Evolutionary conservation across 2,888 invertebrate genomes (phyloP).

Genomic region (Eledone cirrhosa): DNA sequence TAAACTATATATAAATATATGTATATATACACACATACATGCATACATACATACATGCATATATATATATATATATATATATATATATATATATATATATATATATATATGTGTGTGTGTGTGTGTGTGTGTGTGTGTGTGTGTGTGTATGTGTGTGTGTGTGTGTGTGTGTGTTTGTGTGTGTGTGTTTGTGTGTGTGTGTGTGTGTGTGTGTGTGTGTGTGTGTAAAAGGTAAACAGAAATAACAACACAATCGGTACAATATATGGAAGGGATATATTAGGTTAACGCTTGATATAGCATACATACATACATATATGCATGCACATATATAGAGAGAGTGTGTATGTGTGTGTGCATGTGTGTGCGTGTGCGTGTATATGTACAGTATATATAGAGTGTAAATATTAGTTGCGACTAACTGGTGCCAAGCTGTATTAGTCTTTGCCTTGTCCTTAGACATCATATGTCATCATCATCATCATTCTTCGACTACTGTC

Average conservation of each 20-base stretch:
- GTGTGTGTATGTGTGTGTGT: not conserved
- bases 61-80: not conserved
- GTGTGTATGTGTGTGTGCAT: not conserved
- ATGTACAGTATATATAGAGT: not conserved
- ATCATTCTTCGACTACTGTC: too few species aligned
- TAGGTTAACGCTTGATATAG: too few species aligned
- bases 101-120: not conserved
- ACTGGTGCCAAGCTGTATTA: too few species aligned
- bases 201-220: not conserved
- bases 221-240: too few species aligned
- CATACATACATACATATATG: too few species aligned
- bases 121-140: not conserved
- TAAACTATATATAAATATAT: not conserved
- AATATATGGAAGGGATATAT: too few species aligned
- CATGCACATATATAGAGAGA: not conserved
- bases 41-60: not conserved
- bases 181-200: not conserved
- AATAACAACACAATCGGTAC: too few species aligned
- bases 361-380: not conserved
- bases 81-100: not conserved
- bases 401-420: too few species aligned
- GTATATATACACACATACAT: not conserved
- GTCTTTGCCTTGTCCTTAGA: too few species aligned
- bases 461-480: too few species aligned
- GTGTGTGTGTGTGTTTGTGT: constrained; percentile 1